These are phyloP conservation scores for Dendronephthya gigantea DNA, from an alignment of 64 coral and sea anemone species.

Conservation along the genomic window DNA sequence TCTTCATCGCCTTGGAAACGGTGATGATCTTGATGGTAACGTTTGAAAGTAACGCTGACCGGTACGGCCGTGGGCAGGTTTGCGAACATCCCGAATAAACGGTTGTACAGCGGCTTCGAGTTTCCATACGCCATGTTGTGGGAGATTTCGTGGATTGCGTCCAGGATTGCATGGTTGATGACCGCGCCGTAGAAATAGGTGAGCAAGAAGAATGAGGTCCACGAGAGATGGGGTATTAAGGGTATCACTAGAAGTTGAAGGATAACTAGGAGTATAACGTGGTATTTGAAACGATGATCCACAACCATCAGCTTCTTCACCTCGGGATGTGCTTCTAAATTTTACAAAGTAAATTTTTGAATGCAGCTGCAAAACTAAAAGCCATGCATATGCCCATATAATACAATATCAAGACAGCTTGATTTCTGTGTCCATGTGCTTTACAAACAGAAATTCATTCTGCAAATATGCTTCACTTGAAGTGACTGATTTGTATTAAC, in stretches of 20 bases:
- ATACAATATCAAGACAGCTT: too few relatives aligned
- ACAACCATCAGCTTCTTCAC: constrained; percentile 60
- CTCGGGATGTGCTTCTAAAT: constrained; percentile 51
- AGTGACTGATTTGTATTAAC: too few relatives aligned
- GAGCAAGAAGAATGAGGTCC: constrained; percentile 29
- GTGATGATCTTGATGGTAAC: constrained; percentile 52
- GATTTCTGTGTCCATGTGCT: too few relatives aligned
- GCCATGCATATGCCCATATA: too few relatives aligned
- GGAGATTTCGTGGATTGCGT: constrained; percentile 53
- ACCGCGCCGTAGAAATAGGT: constrained; percentile 43
- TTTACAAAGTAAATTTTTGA: not conserved
- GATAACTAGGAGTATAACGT: constrained; percentile 29
- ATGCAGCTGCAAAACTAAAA: too few relatives aligned
- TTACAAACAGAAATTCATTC: too few relatives aligned
- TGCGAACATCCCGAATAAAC: constrained; percentile 48
- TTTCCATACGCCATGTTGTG: constrained; percentile 60
- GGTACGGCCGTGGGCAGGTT: constrained; percentile 50
- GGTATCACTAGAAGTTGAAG: constrained; percentile 31
- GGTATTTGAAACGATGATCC: constrained; percentile 54
- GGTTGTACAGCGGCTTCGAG: constrained; percentile 34
- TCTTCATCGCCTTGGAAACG: constrained; percentile 58
- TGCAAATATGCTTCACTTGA: too few relatives aligned
- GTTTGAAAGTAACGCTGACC: constrained; percentile 48
- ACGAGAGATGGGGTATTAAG: constrained; percentile 31
- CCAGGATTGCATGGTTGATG: constrained; percentile 38